Percentiles rank a stretch among this genome's conserved stretches.
Conservation (phyloP, 1,140 invertebrate species). For the Hyles euphorbiae region DNA sequence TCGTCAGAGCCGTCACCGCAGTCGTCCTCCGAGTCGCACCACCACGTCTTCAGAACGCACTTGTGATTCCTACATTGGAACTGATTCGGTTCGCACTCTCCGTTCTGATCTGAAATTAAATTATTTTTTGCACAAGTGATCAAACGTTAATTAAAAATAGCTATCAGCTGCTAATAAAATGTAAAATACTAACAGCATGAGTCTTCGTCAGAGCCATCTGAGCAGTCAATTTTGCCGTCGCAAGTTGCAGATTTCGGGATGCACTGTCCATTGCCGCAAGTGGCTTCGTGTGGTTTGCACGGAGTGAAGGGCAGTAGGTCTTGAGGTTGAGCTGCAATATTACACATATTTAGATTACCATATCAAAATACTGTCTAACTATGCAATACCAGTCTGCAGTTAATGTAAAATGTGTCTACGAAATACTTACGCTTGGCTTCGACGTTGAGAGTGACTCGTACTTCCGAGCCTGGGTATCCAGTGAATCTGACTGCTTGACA, state of each 20-base stretch:
- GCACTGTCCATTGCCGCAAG: constrained; percentile 94
- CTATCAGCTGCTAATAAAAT: background rate
- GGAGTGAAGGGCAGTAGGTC: constrained; percentile 73
- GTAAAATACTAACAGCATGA: constrained; percentile 84
- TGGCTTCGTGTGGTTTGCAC: constrained; percentile 88
- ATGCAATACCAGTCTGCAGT: background rate
- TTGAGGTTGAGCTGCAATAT: constrained; percentile 14
- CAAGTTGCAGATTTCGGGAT: constrained; percentile 89
- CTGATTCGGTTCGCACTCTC: constrained; percentile 93
- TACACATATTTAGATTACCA: background rate
- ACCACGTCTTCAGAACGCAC: constrained; percentile 94
- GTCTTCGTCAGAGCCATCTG: constrained; percentile 92
- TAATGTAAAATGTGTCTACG: background rate
- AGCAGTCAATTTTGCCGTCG: constrained; percentile 87
- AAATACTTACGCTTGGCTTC: constrained; percentile 43
- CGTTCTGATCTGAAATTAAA: constrained; percentile 42
- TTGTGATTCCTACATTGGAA: constrained; percentile 91
- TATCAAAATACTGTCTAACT: constrained; percentile 1
- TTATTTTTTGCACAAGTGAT: background rate
- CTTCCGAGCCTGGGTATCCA: constrained; percentile 67
- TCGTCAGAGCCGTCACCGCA: constrained; percentile 94
- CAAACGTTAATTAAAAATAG: too few species aligned
- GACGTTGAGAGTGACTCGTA: constrained; percentile 39
- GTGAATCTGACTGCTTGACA: constrained; percentile 86
- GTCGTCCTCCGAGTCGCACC: constrained; percentile 93